Base-by-base conservation (phyloP, 2,113 vertebrate genomes). In the Willisornis vidua region DNA sequence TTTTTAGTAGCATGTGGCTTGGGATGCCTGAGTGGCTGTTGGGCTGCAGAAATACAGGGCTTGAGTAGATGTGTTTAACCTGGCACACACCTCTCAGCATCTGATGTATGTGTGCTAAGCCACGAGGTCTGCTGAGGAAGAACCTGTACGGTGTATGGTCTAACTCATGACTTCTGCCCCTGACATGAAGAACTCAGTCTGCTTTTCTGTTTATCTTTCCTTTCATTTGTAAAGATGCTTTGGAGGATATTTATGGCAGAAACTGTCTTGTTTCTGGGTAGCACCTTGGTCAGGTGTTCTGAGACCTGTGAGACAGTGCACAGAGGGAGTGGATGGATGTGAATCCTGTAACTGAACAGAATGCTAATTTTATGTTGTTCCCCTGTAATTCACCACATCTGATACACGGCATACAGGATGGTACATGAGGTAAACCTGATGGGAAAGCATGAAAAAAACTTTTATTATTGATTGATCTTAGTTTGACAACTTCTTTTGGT, bases 281-380 rank as follows among this genome's bases (percentile, higher is more conserved):
- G 31, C 19, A 14, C 20, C 31, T 52, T n/a, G 10, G 16, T 45
- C 68, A 63, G 66, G 8, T 65, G 4, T 65, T 81, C 22, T 43
- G 61, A 83, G 65, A 28, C 16, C 35, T 76, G 19, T 88, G 63
- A 52, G 51, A 16, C 4, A 26, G 35, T 4, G 3, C 2, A 1
- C 0, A 0, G 75, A 52, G n/a, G 63, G 59, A 71, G 24, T 45
- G 52, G 26, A 12, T 45, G 37, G 24, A 24, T 74, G 29, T n/a
- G 74, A 65, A 28, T 62, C 25, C 4, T 26, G 1, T 16, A 79
- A 33, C 18, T 78, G 68, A 78, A 20, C 19, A 78, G n/a, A 88
- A 61, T 46, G 41, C 25, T 72, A 2, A 14, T 63, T 91, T 83
- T n/a, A 39, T 77, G 41, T 54, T 71, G 24, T 77, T 73, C 37